These are phyloP conservation scores for Macropis europaea DNA, from an alignment of 2,888 invertebrate genomes.

Conservation along the genomic window DNA sequence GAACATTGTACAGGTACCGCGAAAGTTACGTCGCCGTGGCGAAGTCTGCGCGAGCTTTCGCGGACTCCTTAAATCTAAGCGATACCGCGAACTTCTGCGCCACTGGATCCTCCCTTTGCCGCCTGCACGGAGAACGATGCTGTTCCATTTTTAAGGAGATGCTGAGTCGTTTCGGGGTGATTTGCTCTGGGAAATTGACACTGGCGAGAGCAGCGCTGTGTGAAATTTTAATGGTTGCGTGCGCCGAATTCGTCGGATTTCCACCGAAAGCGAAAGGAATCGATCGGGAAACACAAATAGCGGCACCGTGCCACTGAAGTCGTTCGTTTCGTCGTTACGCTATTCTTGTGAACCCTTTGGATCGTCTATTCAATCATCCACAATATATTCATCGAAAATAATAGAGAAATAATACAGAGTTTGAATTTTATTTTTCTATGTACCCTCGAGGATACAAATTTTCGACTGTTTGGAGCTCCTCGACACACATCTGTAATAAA, in stretches of 20 bases:
- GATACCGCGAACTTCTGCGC: not conserved
- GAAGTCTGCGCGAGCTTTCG: slow-evolving; percentile 20
- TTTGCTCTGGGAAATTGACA: too few species aligned
- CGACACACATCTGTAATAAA: too few species aligned
- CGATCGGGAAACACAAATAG: slow-evolving; percentile 39
- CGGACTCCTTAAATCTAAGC: slow-evolving; percentile 4
- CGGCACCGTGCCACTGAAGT: slow-evolving; percentile 9
- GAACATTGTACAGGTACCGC: slow-evolving; percentile 18
- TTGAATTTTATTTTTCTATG: too few species aligned
- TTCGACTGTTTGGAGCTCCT: too few species aligned
- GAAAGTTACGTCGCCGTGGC: slow-evolving; percentile 23
- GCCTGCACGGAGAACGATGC: too few species aligned
- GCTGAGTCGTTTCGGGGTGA: not conserved
- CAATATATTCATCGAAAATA: too few species aligned
- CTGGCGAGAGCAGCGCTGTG: not conserved
- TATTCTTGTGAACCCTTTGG: too few species aligned
- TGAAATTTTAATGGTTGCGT: slow-evolving; percentile 25
- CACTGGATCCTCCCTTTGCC: too few species aligned
- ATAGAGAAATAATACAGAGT: slow-evolving; percentile 5
- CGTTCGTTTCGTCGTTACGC: slow-evolving; percentile 18
- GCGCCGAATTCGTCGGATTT: slow-evolving; percentile 8
- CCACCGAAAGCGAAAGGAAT: slow-evolving; percentile 43
- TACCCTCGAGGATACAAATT: too few species aligned
- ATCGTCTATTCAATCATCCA: too few species aligned
- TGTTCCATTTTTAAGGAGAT: not conserved